Conservation (phyloP, 2,113 vertebrate genomes). For the Synodontis membranacea region DNA sequence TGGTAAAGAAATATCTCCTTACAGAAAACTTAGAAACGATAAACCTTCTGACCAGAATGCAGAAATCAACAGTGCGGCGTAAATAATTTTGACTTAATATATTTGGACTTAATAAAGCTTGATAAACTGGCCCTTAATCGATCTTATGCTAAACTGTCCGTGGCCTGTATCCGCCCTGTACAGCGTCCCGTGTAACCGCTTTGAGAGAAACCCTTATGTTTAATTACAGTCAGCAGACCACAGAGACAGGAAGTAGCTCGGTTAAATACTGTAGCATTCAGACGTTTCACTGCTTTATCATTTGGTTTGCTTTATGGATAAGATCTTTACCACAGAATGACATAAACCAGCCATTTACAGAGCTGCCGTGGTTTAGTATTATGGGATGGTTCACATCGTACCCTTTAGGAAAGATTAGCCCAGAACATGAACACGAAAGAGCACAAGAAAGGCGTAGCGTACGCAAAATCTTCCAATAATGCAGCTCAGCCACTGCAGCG, state of each 20-base stretch:
- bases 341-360: conserved; percentile 11
- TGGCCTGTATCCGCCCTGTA: background rate
- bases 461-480: too few relatives aligned
- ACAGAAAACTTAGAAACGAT: background rate
- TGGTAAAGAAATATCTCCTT: background rate
- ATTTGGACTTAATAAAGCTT: too few relatives aligned
- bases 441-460: too few relatives aligned
- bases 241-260: conserved; percentile 64
- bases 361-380: background rate
- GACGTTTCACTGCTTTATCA: conserved; percentile 53
- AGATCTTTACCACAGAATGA: conserved; percentile 17
- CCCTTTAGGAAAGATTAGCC: background rate
- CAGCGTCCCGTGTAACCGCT: conserved; percentile 8
- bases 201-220: background rate
- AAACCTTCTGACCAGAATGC: background rate
- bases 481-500: too few relatives aligned
- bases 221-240: conserved; percentile 69
- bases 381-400: background rate
- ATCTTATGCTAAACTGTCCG: background rate
- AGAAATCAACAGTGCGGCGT: background rate
- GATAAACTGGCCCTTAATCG: background rate
- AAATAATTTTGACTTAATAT: background rate
- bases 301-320: conserved; percentile 21
- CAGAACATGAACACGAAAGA: background rate
- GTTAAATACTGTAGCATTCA: conserved; percentile 51